Conservation (phyloP, 2,797 vertebrate species). For the Dryobates pubescens region DNA sequence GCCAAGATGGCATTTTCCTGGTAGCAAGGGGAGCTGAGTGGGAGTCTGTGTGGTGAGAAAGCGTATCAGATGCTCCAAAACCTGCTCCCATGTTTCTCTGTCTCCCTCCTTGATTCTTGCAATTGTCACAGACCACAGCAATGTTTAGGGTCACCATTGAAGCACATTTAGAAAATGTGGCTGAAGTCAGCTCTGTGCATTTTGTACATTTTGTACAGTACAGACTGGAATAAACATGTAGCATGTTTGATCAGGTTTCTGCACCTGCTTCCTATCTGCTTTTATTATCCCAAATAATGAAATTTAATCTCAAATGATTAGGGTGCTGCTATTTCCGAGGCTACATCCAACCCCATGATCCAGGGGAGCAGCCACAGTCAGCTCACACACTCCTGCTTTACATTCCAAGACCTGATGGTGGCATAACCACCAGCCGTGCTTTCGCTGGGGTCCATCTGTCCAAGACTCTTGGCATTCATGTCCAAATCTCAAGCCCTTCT, state of each 20-base stretch:
- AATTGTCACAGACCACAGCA: no score
- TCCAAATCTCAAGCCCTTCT: background rate
- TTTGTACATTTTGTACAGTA: background rate
- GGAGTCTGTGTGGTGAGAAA: background rate
- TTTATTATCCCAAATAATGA: conserved; percentile 15
- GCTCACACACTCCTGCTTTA: background rate
- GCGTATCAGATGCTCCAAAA: background rate
- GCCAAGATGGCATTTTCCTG: background rate
- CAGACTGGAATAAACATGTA: background rate
- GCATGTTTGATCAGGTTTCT: background rate
- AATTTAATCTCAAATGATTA: background rate
- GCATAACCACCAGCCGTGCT: background rate
- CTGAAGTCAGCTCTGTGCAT: background rate
- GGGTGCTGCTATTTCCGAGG: background rate
- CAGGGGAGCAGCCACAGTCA: background rate
- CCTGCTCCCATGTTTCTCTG: background rate
- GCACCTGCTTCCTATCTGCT: background rate
- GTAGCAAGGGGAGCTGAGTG: background rate
- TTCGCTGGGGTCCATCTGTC: background rate
- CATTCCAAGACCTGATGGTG: background rate
- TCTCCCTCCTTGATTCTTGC: background rate
- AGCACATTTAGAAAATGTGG: background rate
- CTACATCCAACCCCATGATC: background rate
- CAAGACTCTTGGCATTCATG: background rate
- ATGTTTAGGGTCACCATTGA: background rate